Evolutionary conservation across 2,797 vertebrate species (phyloP), one percentile per base, ranked within the genome.

Genomic region (Takifugu rubripes): DNA sequence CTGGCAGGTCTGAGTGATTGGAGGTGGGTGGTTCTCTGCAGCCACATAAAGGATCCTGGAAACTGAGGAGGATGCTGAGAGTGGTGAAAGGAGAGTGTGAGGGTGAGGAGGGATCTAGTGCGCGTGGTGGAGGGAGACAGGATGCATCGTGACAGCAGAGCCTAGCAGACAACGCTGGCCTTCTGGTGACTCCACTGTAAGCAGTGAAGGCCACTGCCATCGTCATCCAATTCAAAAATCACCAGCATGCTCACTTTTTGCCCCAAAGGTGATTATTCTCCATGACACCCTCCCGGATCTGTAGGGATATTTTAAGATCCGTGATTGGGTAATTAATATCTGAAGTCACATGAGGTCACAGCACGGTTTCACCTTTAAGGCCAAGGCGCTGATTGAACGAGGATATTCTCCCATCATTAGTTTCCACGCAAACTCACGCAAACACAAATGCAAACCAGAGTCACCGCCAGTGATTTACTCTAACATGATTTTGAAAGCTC

Each of bases 161-260:
- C 84, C 86, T 89, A 36, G 70, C 75, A 86, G 90, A 85, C 58
- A 86, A 52, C 48, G 75, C 60, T 88, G 89, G 87, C 88, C 88
- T 84, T 77, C 80, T 57, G 52, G 64, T 90, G 90, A 91, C 88
- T 89, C 82, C 82, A 75, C 82, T 78, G 77, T 71, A 81, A 52
- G 45, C 51, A 49, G 36, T 67, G 68, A 79, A 31, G 56, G 66
- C 64, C n/a, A 21, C 2, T 45, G 27, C 25, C 12, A 45, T 58
- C 66, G 55, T 56, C 58, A 42, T 48, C 42, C 27, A 21, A 21
- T 21, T 21, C 21, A 21, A 40, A 14, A 40, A 40, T 14, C 36
- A 40, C 36, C 36, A 40, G 36, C 12, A 12, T 14, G 36, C 31
- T 10, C 33, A 33, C 10, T 33, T 33, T 40, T 40, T 12, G 36